These are phyloP conservation scores for Sitophilus oryzae DNA, from an alignment of 1,140 invertebrate species.

Conservation along the genomic window DNA sequence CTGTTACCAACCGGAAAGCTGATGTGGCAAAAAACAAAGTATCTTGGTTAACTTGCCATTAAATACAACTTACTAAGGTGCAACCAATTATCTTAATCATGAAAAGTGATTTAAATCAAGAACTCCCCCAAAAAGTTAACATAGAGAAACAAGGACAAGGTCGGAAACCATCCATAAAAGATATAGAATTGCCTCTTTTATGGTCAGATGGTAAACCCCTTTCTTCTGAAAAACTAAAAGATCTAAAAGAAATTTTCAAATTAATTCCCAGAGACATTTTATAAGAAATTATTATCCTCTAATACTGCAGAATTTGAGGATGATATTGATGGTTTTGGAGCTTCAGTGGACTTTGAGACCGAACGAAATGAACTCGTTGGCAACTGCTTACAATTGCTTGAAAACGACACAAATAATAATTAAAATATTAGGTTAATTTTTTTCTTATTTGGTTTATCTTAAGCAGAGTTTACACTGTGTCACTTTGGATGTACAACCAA, in stretches of 20 bases:
- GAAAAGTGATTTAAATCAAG: slow-evolving; percentile 1
- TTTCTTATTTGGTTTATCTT: too few species aligned
- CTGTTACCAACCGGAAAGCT: too few species aligned
- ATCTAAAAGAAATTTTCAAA: background rate
- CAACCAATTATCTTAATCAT: background rate
- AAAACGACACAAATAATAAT: too few species aligned
- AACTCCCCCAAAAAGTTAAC: background rate
- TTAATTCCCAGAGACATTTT: background rate
- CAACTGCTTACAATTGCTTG: background rate
- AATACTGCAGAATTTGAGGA: background rate
- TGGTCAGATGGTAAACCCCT: too few species aligned
- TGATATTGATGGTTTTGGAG: background rate
- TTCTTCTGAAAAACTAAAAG: background rate
- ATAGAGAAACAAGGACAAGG: background rate
- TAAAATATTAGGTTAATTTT: too few species aligned
- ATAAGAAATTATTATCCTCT: background rate
- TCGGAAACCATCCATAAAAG: slow-evolving; percentile 2
- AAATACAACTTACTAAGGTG: background rate
- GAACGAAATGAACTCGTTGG: background rate
- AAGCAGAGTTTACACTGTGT: too few species aligned
- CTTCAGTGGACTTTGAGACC: too few species aligned
- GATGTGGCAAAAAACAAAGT: slow-evolving; percentile 4
- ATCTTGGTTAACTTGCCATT: slow-evolving; percentile 1
- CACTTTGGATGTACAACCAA: too few species aligned
- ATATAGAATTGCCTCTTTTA: slow-evolving; percentile 3